Conservation (phyloP, 2,113 vertebrate genomes). For the Poecilia latipinna region DNA sequence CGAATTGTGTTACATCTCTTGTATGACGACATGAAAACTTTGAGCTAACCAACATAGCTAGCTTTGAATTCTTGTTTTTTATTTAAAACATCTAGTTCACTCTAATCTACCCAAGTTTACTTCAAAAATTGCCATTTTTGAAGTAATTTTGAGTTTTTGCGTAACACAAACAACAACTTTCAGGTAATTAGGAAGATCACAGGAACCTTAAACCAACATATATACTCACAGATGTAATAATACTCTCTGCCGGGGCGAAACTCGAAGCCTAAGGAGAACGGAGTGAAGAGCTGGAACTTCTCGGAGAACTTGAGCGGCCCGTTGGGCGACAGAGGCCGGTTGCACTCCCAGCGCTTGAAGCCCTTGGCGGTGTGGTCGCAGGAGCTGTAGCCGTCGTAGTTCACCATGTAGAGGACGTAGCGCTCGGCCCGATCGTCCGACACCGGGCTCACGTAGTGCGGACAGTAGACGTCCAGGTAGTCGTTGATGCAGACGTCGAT, state of each 20-base stretch:
- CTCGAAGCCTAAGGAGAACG: constrained; percentile 97
- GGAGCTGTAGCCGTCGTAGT: constrained; percentile 98
- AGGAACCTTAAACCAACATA: too few relatives aligned
- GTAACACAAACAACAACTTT: too few relatives aligned
- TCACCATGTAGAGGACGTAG: constrained; percentile 98
- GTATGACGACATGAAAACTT: too few relatives aligned
- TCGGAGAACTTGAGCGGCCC: constrained; percentile 98
- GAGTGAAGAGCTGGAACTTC: constrained; percentile 99
- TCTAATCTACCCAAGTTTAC: too few relatives aligned
- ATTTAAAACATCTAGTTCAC: too few relatives aligned
- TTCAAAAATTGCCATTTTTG: too few relatives aligned
- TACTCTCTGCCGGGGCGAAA: constrained; percentile 98
- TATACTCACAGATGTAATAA: constrained; percentile 99
- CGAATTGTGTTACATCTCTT: too few relatives aligned
- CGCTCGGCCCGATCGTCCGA: constrained; percentile 92
- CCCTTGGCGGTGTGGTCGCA: constrained; percentile 97
- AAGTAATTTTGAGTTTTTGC: too few relatives aligned
- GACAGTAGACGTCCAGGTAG: constrained; percentile 97
- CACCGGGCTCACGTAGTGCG: constrained; percentile 90
- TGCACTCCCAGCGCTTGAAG: constrained; percentile 99
- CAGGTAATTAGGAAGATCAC: too few relatives aligned
- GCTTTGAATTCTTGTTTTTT: too few relatives aligned
- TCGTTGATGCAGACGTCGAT: constrained; percentile 99
- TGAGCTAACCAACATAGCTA: too few relatives aligned
- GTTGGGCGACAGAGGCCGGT: constrained; percentile 92